Evolutionary conservation across 2,888 invertebrate genomes (phyloP).

Genomic region (Alentia gelatinosa): DNA sequence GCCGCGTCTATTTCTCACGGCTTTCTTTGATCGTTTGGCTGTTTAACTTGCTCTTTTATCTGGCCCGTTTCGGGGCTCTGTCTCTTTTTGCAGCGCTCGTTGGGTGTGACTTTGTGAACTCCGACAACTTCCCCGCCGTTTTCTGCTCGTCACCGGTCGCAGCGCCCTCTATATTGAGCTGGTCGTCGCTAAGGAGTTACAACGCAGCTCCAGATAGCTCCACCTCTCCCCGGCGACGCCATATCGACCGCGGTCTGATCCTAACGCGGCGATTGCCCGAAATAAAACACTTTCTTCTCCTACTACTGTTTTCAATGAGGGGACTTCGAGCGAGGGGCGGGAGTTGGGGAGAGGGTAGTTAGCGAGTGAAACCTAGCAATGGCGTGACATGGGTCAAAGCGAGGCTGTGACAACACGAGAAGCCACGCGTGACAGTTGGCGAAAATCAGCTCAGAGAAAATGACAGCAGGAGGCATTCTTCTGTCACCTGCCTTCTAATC

Average conservation of each 20-base stretch:
- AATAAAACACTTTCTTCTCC: too few relatives aligned
- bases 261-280: too few relatives aligned
- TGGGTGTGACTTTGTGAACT: background rate
- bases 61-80: background rate
- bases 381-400: background rate
- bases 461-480: background rate
- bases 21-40: background rate
- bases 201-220: too few relatives aligned
- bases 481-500: conserved; percentile 1
- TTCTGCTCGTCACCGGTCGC: too few relatives aligned
- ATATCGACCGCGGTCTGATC: too few relatives aligned
- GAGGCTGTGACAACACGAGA: background rate
- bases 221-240: too few relatives aligned
- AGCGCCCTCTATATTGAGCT: too few relatives aligned
- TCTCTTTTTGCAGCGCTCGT: background rate
- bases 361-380: background rate
- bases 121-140: too few relatives aligned
- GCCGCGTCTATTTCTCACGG: background rate
- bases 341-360: background rate
- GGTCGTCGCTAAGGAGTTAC: too few relatives aligned
- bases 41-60: background rate
- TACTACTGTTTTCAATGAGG: too few relatives aligned
- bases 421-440: background rate
- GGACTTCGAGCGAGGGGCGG: too few relatives aligned
- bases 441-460: background rate